Percentiles rank a stretch among this genome's conserved stretches.
Conservation (phyloP, 2,888 invertebrate genomes). For the Athalia circularis region DNA sequence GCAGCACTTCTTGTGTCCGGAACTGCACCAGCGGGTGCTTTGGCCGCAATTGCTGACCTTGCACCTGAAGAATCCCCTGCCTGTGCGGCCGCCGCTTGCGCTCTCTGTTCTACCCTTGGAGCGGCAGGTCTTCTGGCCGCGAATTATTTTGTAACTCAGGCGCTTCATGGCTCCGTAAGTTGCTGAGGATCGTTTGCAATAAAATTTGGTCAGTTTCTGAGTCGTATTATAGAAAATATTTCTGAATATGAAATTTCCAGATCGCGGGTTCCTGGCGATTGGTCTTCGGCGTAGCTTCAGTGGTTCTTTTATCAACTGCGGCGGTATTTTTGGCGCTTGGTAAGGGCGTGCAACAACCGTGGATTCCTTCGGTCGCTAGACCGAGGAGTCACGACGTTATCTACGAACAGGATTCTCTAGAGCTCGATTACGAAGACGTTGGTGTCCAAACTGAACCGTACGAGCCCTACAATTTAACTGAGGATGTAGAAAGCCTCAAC, state of each 20-base stretch:
- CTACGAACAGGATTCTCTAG: constrained; percentile 70
- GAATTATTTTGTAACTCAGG: constrained; percentile 78
- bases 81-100: constrained; percentile 72
- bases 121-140: constrained; percentile 77
- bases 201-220: not conserved
- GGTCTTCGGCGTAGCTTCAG: constrained; percentile 78
- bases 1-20: constrained; percentile 78
- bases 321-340: constrained; percentile 77
- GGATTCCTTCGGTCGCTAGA: constrained; percentile 74
- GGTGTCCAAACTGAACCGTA: constrained; percentile 72
- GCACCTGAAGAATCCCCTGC: constrained; percentile 75
- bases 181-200: not conserved
- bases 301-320: constrained; percentile 77
- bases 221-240: constrained; percentile 1
- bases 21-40: constrained; percentile 78
- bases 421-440: constrained; percentile 72
- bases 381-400: constrained; percentile 71
- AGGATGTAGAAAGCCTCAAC: constrained; percentile 60
- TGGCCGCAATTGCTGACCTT: constrained; percentile 78
- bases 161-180: constrained; percentile 77
- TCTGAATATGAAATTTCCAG: constrained; percentile 62
- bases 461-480: constrained; percentile 59
- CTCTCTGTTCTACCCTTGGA: constrained; percentile 77
- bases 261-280: constrained; percentile 78
- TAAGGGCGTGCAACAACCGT: constrained; percentile 78